Conservation (phyloP, 2,113 vertebrate genomes). For the Ctenodactylus gundi region DNA sequence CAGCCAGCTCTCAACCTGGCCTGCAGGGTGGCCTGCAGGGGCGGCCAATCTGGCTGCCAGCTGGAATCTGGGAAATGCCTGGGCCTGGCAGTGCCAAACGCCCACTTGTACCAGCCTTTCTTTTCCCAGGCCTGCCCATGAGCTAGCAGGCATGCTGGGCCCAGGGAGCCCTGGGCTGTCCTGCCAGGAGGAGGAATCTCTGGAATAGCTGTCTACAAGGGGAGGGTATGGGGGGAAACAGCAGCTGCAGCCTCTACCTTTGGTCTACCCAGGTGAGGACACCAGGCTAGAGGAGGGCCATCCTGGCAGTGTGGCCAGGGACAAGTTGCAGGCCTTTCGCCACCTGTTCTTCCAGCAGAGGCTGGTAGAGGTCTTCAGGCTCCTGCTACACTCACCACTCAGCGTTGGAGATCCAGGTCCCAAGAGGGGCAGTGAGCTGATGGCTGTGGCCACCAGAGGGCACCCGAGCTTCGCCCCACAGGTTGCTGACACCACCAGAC, state of each 20-base stretch:
- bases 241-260: not conserved
- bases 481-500: fast-evolving
- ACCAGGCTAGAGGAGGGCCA: not conserved
- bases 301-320: not conserved
- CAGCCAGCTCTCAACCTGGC: not conserved
- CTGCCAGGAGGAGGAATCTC: constrained; percentile 43
- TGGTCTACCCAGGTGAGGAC: not conserved
- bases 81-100: constrained; percentile 46
- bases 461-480: not conserved
- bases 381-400: not conserved
- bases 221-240: no score
- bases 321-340: not conserved
- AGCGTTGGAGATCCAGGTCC: fast-evolving
- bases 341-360: not conserved
- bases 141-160: constrained; percentile 21
- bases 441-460: constrained; percentile 61
- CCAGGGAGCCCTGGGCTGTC: not conserved
- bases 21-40: not conserved
- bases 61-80: not conserved
- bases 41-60: not conserved
- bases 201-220: not conserved
- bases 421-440: not conserved
- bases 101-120: constrained; percentile 50
- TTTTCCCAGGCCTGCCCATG: constrained; percentile 54
- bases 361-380: not conserved